phyloP scores from a whole-genome alignment of 2,888 invertebrate species.

The Coecobrya sp. region DNA sequence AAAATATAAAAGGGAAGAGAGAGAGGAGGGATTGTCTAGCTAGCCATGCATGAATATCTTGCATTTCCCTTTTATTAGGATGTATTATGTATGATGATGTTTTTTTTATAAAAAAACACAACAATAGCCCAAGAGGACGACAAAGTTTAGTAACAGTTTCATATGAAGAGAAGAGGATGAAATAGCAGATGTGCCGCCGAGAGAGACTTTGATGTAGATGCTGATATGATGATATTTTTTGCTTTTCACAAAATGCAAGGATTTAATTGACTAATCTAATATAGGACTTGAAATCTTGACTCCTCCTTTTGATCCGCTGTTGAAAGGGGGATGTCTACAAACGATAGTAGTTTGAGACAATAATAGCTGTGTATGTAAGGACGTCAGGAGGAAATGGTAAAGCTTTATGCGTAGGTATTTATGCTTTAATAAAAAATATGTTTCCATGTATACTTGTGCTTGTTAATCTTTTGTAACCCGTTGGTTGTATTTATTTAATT shows the following conservation, averaged over 20 bases:
- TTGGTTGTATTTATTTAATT: slow-evolving; percentile 17
- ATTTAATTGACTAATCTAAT: slow-evolving; percentile 83
- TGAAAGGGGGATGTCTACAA: slow-evolving; percentile 59
- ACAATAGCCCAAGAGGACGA: slow-evolving; percentile 65
- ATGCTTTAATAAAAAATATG: neutral
- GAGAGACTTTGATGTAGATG: slow-evolving; percentile 43
- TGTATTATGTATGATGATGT: slow-evolving; percentile 41
- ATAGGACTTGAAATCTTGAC: slow-evolving; percentile 80
- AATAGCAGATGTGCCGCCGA: slow-evolving; percentile 62
- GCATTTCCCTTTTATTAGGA: slow-evolving; percentile 66
- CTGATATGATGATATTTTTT: slow-evolving; percentile 60
- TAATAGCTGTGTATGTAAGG: neutral
- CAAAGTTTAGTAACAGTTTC: slow-evolving; percentile 16
- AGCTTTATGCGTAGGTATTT: no score
- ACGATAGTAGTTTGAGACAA: slow-evolving; percentile 8
- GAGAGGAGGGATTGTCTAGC: slow-evolving; percentile 57
- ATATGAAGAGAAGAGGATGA: slow-evolving; percentile 37
- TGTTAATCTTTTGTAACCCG: slow-evolving; percentile 21
- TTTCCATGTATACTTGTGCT: neutral
- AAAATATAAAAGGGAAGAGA: slow-evolving; percentile 42
- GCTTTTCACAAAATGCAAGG: slow-evolving; percentile 59
- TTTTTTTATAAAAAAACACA: slow-evolving; percentile 25
- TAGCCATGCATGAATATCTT: slow-evolving; percentile 77
- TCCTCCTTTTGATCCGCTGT: slow-evolving; percentile 73
- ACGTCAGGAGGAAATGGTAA: no score